Evolutionary conservation across 2,113 vertebrate species (phyloP).

Genomic region (Formicarius rufipectus): DNA sequence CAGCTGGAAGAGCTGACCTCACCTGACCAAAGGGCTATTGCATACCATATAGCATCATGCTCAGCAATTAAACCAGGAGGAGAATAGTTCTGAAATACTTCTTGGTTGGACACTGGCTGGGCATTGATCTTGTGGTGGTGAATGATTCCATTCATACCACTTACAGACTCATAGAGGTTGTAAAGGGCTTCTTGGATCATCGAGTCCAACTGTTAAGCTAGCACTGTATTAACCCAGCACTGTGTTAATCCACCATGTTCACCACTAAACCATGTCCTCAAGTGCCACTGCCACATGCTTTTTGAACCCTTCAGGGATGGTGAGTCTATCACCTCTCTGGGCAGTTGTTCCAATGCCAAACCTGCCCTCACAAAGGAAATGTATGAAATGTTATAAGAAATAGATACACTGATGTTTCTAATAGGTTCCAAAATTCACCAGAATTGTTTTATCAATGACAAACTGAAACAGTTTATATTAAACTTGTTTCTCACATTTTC

Average conservation of each 20-base stretch:
- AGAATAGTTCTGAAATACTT: not conserved
- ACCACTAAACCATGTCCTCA: not conserved
- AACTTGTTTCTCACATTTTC: not conserved
- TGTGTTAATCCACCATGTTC: not conserved
- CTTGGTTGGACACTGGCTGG: not conserved
- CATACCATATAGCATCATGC: not conserved
- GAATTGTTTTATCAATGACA: not conserved
- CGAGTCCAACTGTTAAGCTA: fast-evolving
- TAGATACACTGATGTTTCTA: not conserved
- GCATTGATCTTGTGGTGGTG: not conserved
- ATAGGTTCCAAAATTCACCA: not conserved
- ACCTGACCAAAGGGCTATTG: not conserved
- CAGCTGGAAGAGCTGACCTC: not conserved
- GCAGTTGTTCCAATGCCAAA: not conserved
- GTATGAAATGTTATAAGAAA: not conserved
- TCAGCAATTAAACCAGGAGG: not conserved
- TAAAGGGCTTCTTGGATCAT: not conserved
- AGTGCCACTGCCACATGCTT: not conserved
- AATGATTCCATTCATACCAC: not conserved
- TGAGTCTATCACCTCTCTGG: too few species aligned
- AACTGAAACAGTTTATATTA: not conserved
- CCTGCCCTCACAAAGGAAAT: not conserved
- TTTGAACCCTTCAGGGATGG: not conserved
- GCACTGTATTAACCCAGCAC: not conserved
- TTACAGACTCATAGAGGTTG: not conserved